Conservation (phyloP, 2,113 vertebrate genomes). For the Tetrao urogallus region DNA sequence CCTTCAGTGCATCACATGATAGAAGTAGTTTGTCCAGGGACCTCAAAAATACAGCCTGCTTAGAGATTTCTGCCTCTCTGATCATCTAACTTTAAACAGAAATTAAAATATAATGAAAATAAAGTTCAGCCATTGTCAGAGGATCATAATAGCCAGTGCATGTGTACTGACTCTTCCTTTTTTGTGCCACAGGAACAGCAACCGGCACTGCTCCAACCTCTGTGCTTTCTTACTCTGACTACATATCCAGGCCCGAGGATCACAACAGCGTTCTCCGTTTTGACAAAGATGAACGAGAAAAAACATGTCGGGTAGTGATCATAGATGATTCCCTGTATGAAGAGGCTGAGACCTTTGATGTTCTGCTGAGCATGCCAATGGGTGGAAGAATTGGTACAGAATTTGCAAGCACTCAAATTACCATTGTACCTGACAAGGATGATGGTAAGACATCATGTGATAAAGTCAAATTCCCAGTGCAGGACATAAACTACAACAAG, state of each 20-base stretch:
- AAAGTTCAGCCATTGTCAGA: background rate
- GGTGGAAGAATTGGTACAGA: constrained; percentile 87
- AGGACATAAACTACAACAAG: background rate
- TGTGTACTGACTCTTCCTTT: background rate
- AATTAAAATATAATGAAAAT: background rate
- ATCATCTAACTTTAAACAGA: background rate
- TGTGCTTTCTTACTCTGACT: constrained; percentile 94
- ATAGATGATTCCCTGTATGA: constrained; percentile 95
- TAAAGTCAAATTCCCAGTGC: background rate
- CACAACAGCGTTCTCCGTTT: constrained; percentile 89
- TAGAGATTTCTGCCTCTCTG: background rate
- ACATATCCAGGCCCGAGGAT: constrained; percentile 91
- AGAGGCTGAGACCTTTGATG: constrained; percentile 87
- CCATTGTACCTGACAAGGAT: constrained; percentile 86
- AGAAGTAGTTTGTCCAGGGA: background rate
- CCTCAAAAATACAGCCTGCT: background rate
- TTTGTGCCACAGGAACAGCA: constrained; percentile 82
- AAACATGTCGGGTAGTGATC: constrained; percentile 85
- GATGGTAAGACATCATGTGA: constrained; percentile 82
- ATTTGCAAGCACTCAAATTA: constrained; percentile 80
- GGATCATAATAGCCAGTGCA: background rate
- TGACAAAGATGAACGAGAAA: constrained; percentile 85
- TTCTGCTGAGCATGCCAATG: constrained; percentile 88
- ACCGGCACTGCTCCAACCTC: constrained; percentile 87
- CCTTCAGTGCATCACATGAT: background rate